These are phyloP conservation scores for Schlechtendalia chinensis DNA, from an alignment of 1,140 invertebrate species.

Conservation along the genomic window DNA sequence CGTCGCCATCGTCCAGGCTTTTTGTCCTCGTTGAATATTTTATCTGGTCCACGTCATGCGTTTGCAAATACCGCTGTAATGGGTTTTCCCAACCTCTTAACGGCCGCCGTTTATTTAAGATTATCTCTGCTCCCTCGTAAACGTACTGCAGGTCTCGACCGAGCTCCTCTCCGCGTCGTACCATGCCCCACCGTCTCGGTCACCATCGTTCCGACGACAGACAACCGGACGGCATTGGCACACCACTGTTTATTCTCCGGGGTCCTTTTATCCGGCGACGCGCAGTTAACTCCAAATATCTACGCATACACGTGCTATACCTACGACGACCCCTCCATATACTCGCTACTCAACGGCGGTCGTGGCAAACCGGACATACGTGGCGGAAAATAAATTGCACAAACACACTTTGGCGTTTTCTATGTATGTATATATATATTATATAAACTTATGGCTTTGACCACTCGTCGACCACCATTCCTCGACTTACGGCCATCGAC, in stretches of 20 bases:
- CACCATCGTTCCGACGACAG: too few species aligned
- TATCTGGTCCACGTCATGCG: conserved; percentile 1
- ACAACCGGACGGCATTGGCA: conserved; percentile 23
- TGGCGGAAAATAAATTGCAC: conserved; percentile 6
- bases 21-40: conserved; percentile 45
- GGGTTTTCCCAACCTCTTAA: conserved; percentile 38
- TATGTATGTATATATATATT: neutral
- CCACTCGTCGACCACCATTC: neutral
- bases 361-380: neutral
- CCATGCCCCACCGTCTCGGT: neutral
- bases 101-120: conserved; percentile 45
- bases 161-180: neutral
- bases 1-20: neutral
- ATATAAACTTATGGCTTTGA: neutral
- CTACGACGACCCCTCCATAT: neutral
- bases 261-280: conserved; percentile 35
- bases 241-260: conserved; percentile 30
- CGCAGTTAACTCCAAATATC: conserved; percentile 33
- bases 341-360: neutral
- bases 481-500: neutral
- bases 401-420: neutral
- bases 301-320: neutral
- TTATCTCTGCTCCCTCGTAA: conserved; percentile 17
- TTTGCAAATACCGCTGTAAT: conserved; percentile 39
- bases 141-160: neutral